phyloP scores from a whole-genome alignment of 2,888 invertebrate genomes.

The Hirtodrosophila histrioides region DNA sequence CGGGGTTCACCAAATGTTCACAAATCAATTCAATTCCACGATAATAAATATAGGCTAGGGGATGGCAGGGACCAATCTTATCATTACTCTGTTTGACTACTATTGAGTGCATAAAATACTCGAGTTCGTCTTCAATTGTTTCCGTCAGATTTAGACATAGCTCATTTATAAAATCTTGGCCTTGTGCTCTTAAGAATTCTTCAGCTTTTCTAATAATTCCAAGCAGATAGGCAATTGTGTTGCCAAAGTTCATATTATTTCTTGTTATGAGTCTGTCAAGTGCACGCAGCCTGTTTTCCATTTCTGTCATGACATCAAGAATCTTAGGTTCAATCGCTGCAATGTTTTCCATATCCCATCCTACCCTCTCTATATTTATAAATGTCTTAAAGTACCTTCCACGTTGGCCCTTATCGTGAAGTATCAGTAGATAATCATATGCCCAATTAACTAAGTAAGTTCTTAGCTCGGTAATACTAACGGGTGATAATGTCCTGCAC shows the following conservation, averaged over 20 bases:
- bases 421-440: no score
- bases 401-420: no score
- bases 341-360: not conserved
- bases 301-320: not conserved
- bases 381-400: not conserved
- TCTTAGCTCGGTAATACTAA: no score
- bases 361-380: not conserved
- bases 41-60: not conserved
- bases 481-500: not conserved
- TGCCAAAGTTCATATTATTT: not conserved
- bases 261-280: slow-evolving; percentile 4
- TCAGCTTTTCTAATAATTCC: not conserved
- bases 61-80: not conserved
- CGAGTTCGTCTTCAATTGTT: not conserved
- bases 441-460: no score
- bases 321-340: not conserved
- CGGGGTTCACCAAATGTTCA: slow-evolving; percentile 1
- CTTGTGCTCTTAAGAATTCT: not conserved
- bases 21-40: not conserved
- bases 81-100: not conserved
- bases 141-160: not conserved
- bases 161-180: not conserved
- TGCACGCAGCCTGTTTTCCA: not conserved
- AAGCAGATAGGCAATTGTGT: not conserved
- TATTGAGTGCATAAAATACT: not conserved